Conservation (phyloP, 2,113 vertebrate species). For the Plestiodon gilberti region DNA sequence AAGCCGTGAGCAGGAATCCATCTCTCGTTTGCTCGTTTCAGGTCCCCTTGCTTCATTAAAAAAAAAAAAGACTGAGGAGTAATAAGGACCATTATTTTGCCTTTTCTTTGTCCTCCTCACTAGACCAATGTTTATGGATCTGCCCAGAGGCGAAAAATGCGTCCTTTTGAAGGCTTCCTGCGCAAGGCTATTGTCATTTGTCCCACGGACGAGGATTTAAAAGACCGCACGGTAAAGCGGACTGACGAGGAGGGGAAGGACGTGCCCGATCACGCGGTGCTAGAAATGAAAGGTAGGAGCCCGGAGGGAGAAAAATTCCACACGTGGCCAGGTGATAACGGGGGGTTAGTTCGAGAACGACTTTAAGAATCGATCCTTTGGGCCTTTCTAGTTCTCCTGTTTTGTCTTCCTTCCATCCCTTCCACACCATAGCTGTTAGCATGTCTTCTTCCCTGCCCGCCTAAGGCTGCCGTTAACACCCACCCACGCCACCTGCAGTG, state of each 20-base stretch:
- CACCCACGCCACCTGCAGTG: background rate
- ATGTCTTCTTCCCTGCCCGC: background rate
- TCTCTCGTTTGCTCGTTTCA: constrained; percentile 75
- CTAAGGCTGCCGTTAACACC: background rate
- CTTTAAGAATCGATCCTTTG: constrained; percentile 43
- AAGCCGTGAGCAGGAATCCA: no score
- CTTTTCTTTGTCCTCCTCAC: constrained; percentile 83
- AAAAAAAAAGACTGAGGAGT: constrained; percentile 71
- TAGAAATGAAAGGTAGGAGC: constrained; percentile 97
- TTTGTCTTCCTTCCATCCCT: background rate
- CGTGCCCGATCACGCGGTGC: constrained; percentile 93
- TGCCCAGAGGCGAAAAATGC: constrained; percentile 97
- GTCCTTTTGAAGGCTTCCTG: constrained; percentile 97
- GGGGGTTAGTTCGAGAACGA: background rate
- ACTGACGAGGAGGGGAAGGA: constrained; percentile 96
- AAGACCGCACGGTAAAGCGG: constrained; percentile 93
- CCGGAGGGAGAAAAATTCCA: background rate
- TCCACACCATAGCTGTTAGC: background rate
- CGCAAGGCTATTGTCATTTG: constrained; percentile 97
- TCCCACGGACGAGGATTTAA: constrained; percentile 94
- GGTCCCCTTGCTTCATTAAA: constrained; percentile 72
- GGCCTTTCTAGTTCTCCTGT: background rate
- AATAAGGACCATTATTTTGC: constrained; percentile 83
- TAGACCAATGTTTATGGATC: constrained; percentile 98
- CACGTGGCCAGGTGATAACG: no score